Conservation (phyloP, 1,140 invertebrate species). For the Phymorhynchus buccinoides region DNA sequence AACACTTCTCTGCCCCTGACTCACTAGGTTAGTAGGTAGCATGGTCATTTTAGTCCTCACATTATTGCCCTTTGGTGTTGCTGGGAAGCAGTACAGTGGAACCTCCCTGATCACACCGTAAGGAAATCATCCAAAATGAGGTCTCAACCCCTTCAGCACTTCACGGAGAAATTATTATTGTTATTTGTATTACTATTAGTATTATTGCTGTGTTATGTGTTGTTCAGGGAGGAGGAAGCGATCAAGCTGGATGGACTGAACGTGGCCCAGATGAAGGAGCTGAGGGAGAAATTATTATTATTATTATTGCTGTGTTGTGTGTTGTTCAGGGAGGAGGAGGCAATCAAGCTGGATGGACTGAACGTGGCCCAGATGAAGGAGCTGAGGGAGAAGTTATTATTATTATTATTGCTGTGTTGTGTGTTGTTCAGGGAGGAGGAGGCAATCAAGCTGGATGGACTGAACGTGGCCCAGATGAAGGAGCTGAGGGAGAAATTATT, state of each 20-base stretch:
- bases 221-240: constrained; percentile 95
- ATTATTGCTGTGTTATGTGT: constrained; percentile 31
- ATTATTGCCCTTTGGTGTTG: too few species aligned
- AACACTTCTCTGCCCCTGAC: too few species aligned
- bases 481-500: constrained; percentile 91
- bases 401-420: constrained; percentile 31
- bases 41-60: too few species aligned
- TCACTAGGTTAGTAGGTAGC: too few species aligned
- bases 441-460: constrained; percentile 95
- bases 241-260: constrained; percentile 97
- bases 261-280: constrained; percentile 90
- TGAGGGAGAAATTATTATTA: constrained; percentile 90
- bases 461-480: constrained; percentile 92
- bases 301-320: constrained; percentile 31
- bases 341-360: constrained; percentile 95
- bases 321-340: constrained; percentile 95
- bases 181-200: too few species aligned
- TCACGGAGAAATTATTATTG: too few species aligned
- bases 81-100: too few species aligned
- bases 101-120: too few species aligned
- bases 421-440: constrained; percentile 92
- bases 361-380: constrained; percentile 93
- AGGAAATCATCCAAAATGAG: too few species aligned
- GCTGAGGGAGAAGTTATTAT: constrained; percentile 88
- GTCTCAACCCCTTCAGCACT: too few species aligned